A percentile compares a stretch with the other conserved stretches of the same genome.
Conservation (phyloP, 2,113 vertebrate genomes). For the Nettapus auritus region DNA sequence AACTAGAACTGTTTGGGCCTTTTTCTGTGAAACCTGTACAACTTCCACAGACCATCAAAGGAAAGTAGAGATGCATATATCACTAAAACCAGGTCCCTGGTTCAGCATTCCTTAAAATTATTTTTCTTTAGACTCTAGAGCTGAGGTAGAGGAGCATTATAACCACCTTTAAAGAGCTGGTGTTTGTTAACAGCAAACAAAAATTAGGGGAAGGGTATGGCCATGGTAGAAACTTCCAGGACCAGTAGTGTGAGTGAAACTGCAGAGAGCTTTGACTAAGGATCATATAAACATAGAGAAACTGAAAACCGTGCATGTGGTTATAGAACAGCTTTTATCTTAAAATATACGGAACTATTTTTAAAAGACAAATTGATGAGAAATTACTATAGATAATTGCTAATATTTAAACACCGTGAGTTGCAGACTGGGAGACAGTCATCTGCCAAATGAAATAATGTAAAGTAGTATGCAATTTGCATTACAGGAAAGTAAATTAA, state of each 20-base stretch:
- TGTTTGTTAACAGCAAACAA: background rate
- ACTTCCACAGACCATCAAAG: background rate
- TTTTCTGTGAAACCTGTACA: background rate
- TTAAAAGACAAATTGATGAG: background rate
- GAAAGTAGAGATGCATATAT: background rate
- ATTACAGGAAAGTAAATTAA: background rate
- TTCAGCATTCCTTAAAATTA: background rate
- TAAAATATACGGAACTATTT: background rate
- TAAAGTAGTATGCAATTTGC: background rate
- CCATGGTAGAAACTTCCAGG: fast-evolving
- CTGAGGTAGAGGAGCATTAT: background rate
- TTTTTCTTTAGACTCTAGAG: background rate
- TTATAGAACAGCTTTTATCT: background rate
- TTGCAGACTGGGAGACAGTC: background rate
- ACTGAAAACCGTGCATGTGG: background rate
- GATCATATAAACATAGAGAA: background rate
- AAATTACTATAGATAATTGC: background rate
- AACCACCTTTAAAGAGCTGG: background rate
- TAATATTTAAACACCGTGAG: background rate
- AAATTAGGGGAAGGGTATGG: background rate
- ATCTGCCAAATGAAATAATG: background rate
- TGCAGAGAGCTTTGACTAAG: background rate
- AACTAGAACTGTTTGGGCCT: background rate
- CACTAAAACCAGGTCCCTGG: background rate
- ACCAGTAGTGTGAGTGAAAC: background rate